Evolutionary conservation across 2,888 invertebrate genomes (phyloP).

Genomic region (Eupithecia centaureata): DNA sequence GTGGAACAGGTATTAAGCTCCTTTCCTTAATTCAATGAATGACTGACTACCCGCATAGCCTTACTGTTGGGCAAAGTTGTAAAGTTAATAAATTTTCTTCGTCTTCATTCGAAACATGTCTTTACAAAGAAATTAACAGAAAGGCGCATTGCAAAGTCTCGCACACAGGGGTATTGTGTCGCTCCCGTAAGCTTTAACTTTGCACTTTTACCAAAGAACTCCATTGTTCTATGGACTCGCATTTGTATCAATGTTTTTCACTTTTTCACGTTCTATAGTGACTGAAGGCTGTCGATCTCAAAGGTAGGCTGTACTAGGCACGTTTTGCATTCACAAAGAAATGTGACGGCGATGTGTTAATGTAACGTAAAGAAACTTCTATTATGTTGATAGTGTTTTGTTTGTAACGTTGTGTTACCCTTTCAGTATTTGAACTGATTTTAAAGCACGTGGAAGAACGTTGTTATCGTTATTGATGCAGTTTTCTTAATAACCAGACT

Average conservation of each 20-base stretch:
- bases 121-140: background rate
- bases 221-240: constrained; percentile 32
- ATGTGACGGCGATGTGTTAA: background rate
- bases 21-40: background rate
- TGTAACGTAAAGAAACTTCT: background rate
- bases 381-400: background rate
- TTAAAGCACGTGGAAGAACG: background rate
- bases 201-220: constrained; percentile 32
- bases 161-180: constrained; percentile 11
- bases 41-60: no score
- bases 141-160: background rate
- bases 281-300: constrained; percentile 19
- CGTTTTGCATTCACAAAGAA: constrained; percentile 5
- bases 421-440: background rate
- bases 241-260: constrained; percentile 37
- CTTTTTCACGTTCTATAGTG: constrained; percentile 26
- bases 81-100: background rate
- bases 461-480: background rate
- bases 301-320: constrained; percentile 13
- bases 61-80: background rate
- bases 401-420: background rate
- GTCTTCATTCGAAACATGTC: background rate
- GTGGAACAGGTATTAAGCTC: no score
- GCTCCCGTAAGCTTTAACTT: constrained; percentile 26
- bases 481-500: background rate